phyloP scores from a whole-genome alignment of 2,888 invertebrate genomes.

The Aphidius colemani region DNA sequence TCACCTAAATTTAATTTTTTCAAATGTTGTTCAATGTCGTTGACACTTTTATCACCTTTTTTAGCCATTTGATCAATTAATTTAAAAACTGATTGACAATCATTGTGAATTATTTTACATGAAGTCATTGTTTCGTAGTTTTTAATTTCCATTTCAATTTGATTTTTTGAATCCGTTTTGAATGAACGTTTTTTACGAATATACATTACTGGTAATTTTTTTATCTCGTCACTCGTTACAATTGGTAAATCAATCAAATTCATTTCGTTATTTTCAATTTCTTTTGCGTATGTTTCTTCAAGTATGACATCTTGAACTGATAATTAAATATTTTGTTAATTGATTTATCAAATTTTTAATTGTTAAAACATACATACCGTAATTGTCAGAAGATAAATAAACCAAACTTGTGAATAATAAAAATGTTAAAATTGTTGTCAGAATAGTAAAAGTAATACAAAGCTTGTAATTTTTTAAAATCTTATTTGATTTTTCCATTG shows the following conservation, averaged over 20 bases:
- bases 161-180: slow-evolving; percentile 9
- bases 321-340: too few species aligned
- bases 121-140: neutral
- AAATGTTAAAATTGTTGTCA: too few species aligned
- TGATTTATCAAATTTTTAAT: too few species aligned
- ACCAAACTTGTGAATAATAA: too few species aligned
- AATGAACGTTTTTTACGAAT: slow-evolving; percentile 1
- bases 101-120: slow-evolving; percentile 30
- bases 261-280: neutral
- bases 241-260: neutral
- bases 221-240: neutral
- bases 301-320: too few species aligned
- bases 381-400: too few species aligned
- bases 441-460: too few species aligned
- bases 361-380: too few species aligned
- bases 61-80: slow-evolving; percentile 24
- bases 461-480: too few species aligned
- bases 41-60: slow-evolving; percentile 22
- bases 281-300: too few species aligned
- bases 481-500: too few species aligned
- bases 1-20: slow-evolving; percentile 13
- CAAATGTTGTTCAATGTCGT: slow-evolving; percentile 19
- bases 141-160: slow-evolving; percentile 8
- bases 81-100: slow-evolving; percentile 31
- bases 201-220: neutral